Conservation (phyloP, 30 jellyfish, hydroid and myxozoan species). For the Clytia hemisphaerica region DNA sequence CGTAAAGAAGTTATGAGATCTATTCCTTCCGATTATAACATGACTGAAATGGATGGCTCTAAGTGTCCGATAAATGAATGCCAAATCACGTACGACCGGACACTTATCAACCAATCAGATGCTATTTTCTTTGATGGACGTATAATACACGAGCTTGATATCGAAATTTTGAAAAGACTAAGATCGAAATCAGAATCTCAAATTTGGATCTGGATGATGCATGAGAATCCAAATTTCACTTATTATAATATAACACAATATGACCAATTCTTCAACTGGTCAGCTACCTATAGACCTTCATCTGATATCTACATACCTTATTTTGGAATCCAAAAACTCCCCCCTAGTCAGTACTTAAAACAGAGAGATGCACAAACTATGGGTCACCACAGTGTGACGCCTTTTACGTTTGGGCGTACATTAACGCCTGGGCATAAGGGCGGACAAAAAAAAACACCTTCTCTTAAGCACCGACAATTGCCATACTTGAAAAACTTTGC, state of each 20-base stretch:
- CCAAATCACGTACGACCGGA: constrained; percentile 53
- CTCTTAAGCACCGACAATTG: too few relatives aligned
- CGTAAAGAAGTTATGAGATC: too few relatives aligned
- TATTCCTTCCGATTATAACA: constrained; percentile 53
- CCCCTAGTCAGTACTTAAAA: background rate
- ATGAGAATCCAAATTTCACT: constrained; percentile 65
- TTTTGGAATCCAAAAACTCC: constrained; percentile 11
- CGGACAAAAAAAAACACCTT: too few relatives aligned
- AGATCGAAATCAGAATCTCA: constrained; percentile 25
- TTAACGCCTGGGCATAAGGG: too few relatives aligned
- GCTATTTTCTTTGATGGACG: constrained; percentile 84
- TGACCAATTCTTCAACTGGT: constrained; percentile 65
- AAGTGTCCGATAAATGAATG: constrained; percentile 56
- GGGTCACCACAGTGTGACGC: background rate
- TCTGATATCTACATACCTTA: constrained; percentile 68
- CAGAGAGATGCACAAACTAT: constrained; percentile 2
- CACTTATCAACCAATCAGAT: constrained; percentile 32
- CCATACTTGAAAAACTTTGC: constrained; percentile 78
- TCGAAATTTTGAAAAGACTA: constrained; percentile 14
- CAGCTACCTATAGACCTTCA: constrained; percentile 63
- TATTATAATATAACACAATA: background rate
- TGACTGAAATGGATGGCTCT: constrained; percentile 53
- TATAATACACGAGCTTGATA: constrained; percentile 50
- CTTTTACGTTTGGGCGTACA: too few relatives aligned
- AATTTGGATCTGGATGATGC: constrained; percentile 78